A percentile compares a stretch with the other conserved stretches of the same genome.
phyloP scores from a whole-genome alignment of 2,113 vertebrate genomes.

The Electrona antarctica region DNA sequence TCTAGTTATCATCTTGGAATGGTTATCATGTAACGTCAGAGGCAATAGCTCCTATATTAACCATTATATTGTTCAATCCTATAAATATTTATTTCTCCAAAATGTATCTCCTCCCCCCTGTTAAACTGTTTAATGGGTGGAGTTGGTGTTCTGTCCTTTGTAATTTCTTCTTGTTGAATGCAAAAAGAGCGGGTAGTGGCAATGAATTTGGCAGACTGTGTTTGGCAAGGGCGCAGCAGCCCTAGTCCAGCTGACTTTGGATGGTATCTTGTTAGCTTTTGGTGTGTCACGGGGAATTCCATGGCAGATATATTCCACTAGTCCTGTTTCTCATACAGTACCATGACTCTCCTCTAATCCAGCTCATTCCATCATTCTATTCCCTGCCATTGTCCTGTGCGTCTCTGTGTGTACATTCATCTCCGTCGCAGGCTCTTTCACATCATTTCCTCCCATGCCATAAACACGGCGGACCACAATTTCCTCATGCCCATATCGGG shows the following conservation, averaged over 20 bases:
- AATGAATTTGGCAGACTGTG: neutral
- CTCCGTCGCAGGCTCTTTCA: conserved; percentile 33
- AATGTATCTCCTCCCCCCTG: no score
- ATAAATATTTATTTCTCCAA: no score
- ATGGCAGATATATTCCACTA: conserved; percentile 3
- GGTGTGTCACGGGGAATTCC: conserved; percentile 45
- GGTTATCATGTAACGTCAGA: no score
- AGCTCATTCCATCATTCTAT: conserved; percentile 7
- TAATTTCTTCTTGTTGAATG: no score
- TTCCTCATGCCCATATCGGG: conserved; percentile 34
- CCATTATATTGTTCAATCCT: no score
- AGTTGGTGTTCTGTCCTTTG: no score
- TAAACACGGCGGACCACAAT: conserved; percentile 32
- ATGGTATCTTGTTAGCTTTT: conserved; percentile 23
- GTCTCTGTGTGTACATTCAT: conserved; percentile 48
- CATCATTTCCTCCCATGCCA: conserved; percentile 30
- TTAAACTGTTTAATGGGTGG: no score
- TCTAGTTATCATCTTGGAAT: no score
- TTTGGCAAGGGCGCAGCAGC: conserved; percentile 28
- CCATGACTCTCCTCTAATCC: neutral
- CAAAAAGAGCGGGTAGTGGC: no score
- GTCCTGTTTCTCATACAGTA: no score
- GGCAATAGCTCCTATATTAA: no score
- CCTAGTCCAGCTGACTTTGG: neutral
- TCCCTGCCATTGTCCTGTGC: conserved; percentile 32